Conservation (phyloP, 2,113 vertebrate genomes). For the Podarcis muralis region DNA sequence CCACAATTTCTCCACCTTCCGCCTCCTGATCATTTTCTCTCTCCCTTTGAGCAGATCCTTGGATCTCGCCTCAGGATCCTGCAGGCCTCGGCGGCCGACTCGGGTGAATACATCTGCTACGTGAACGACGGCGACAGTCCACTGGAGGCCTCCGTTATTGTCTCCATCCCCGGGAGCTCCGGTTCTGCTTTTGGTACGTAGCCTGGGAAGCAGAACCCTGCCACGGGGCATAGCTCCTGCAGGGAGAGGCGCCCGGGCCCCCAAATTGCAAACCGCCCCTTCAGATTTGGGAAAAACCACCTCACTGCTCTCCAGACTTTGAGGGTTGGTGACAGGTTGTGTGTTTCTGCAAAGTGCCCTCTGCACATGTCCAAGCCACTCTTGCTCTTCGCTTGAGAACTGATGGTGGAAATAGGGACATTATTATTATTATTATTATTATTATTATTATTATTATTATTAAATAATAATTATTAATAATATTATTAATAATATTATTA, state of each 20-base stretch:
- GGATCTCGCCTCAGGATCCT: slow-evolving; percentile 86
- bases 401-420: neutral
- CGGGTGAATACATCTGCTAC: slow-evolving; percentile 89
- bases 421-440: too few relatives aligned
- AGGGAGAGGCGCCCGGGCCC: neutral
- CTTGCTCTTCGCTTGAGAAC: neutral
- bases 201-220: neutral
- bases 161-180: slow-evolving; percentile 75
- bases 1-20: too few relatives aligned
- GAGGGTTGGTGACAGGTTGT: too few relatives aligned
- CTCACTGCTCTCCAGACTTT: neutral
- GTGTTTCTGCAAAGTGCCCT: neutral
- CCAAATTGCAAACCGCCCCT: neutral
- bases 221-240: neutral
- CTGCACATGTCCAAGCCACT: neutral
- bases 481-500: too few relatives aligned
- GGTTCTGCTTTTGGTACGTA: slow-evolving; percentile 50
- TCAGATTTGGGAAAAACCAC: too few relatives aligned
- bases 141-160: slow-evolving; percentile 79
- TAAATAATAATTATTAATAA: too few relatives aligned
- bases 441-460: too few relatives aligned
- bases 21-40: neutral
- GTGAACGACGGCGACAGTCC: slow-evolving; percentile 58
- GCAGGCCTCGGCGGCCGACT: slow-evolving; percentile 82
- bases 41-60: slow-evolving; percentile 71